Percentiles rank a stretch among this genome's conserved stretches.
Conservation (phyloP, 2,113 vertebrate genomes). For the Tetrax tetrax region DNA sequence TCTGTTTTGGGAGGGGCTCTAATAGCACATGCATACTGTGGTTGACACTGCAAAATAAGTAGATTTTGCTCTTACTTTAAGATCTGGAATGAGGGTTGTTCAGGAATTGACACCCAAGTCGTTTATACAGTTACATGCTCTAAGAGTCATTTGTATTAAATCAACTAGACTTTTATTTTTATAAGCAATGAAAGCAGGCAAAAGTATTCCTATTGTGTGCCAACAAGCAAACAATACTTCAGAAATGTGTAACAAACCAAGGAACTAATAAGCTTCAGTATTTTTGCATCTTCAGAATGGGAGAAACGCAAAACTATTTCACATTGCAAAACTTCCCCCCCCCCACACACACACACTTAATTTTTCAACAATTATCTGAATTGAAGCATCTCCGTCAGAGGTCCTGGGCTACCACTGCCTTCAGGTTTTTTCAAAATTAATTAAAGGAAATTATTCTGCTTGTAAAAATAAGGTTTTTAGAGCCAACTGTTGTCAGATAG, state of each 20-base stretch:
- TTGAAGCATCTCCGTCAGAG: background rate
- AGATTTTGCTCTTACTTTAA: background rate
- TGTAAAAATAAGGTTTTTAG: background rate
- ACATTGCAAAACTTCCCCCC: background rate
- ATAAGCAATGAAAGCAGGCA: background rate
- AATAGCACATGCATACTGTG: background rate
- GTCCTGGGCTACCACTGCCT: background rate
- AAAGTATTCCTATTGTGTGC: background rate
- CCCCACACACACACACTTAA: background rate
- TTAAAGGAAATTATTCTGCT: background rate
- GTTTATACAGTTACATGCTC: background rate
- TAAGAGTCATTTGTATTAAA: background rate
- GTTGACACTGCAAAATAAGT: background rate
- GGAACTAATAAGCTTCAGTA: background rate
- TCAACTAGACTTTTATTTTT: background rate
- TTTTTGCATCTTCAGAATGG: background rate
- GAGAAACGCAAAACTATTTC: background rate
- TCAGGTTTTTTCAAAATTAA: background rate
- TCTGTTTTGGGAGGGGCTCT: background rate
- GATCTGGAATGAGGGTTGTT: background rate
- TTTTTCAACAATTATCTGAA: background rate
- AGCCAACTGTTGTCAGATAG: too few species aligned
- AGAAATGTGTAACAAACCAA: background rate
- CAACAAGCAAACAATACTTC: background rate
- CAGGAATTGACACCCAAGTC: background rate